Base-by-base conservation (phyloP, 2,797 vertebrate genomes). In the Hyperoplus lanceolatus region DNA sequence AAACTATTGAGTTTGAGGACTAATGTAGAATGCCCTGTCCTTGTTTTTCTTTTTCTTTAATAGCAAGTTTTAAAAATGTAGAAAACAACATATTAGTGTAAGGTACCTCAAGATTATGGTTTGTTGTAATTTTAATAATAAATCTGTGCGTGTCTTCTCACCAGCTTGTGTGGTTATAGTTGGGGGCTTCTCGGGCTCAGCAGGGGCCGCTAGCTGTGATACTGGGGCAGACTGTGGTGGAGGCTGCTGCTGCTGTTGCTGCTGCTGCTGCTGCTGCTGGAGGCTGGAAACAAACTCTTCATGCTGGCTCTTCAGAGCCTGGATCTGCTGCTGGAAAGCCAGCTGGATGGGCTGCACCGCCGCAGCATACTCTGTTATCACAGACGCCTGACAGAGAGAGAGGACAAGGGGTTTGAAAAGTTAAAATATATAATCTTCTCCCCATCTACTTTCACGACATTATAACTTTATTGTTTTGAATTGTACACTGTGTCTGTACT, bases 281-380 rank as follows among this genome's bases (percentile, higher is more conserved):
- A 99, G 86, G 67, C 95, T 97, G 84, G 80, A 73, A 2, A 99
- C 96, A 60, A 99, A 99, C 81, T 99, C 97, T 1, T 99, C 97
- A 0, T 99, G 98, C 45, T 99, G 98, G 0, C 95, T 96, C 90
- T 99, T 98, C 67, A 99, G 82, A 18, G 91, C 91, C 93, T 99
- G 98, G 71, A 99, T 97, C 95, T 99, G 98, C 92, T 99, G 98
- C 80, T 99, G 98, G 90, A 99, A 98, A 49, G 97, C 97, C 51
- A 98, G 83, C 77, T 99, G 97, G 14, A 99, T 95, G 0, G 98
- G 98, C 93, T 99, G 98, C 1, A 99, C 97, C 10, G 95, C 97
- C 0, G 94, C 94, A 0, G 97, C 97, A 2, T 97, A 97, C 72
- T 99, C 98, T 0, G 93, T 97, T 85, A 99, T 97, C 79, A 99